Conservation (phyloP, 2,797 vertebrate genomes). For the Urocyon cinereoargenteus region DNA sequence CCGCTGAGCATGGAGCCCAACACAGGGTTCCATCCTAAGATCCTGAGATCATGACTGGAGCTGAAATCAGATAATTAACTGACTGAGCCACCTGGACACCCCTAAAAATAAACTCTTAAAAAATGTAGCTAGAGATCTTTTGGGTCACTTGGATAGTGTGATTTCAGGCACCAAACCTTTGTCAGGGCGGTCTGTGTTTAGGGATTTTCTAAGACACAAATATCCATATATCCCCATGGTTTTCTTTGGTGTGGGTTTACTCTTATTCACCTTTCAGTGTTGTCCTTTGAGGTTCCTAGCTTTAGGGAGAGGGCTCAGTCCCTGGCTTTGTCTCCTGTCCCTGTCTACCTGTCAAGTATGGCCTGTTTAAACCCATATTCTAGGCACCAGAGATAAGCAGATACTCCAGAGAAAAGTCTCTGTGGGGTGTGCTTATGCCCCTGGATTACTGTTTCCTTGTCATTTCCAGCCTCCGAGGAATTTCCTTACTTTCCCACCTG, state of each 20-base stretch:
- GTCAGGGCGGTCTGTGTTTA: background rate
- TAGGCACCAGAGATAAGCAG: background rate
- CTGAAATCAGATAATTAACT: background rate
- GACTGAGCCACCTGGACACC: background rate
- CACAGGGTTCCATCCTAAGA: background rate
- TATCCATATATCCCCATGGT: background rate
- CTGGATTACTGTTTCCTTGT: background rate
- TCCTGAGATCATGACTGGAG: background rate
- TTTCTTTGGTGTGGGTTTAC: background rate
- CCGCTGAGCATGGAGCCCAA: background rate
- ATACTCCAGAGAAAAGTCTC: background rate
- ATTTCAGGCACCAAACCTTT: background rate
- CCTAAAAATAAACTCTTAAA: background rate
- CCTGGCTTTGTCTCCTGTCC: background rate
- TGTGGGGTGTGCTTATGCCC: background rate
- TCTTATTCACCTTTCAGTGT: background rate
- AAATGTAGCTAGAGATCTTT: background rate
- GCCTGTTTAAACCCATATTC: background rate
- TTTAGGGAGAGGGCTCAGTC: background rate
- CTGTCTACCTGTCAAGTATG: background rate
- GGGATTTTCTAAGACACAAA: background rate
- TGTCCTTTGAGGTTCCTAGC: background rate
- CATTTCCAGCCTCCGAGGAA: background rate
- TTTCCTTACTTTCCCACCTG: background rate
- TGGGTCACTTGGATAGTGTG: background rate